Evolutionary conservation across 1,140 invertebrate species (phyloP).

Genomic region (Apis dorsata): DNA sequence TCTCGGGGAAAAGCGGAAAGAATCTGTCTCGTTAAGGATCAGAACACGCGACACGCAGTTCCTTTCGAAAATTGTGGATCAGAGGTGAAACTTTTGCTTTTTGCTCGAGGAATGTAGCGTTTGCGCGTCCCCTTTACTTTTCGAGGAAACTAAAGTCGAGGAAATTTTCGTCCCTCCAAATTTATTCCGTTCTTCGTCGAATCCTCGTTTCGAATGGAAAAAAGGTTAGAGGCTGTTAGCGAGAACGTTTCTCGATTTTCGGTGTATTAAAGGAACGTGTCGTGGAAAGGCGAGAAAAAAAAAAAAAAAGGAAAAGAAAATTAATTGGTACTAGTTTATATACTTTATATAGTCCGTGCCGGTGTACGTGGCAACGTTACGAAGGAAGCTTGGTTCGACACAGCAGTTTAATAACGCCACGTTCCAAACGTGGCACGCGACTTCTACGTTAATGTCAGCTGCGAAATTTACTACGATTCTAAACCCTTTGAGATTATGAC

Average conservation of each 20-base stretch:
- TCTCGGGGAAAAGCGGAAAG: slow-evolving; percentile 29
- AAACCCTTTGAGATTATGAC: slow-evolving; percentile 48
- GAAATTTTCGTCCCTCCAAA: neutral
- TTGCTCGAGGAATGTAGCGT: neutral
- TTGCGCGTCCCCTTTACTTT: neutral
- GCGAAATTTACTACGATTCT: slow-evolving; percentile 46
- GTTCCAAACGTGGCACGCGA: slow-evolving; percentile 41
- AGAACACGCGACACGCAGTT: neutral
- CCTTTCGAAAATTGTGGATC: neutral
- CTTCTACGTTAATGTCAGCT: slow-evolving; percentile 49
- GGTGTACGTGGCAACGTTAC: neutral
- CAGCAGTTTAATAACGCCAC: slow-evolving; percentile 22
- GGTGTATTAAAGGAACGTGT: neutral
- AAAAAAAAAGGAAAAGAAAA: neutral
- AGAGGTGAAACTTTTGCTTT: neutral
- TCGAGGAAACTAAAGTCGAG: no score
- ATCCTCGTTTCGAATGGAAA: neutral
- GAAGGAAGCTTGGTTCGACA: slow-evolving; percentile 32
- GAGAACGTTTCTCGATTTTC: no score
- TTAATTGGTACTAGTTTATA: slow-evolving; percentile 16
- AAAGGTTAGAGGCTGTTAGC: neutral
- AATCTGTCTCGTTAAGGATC: slow-evolving; percentile 38
- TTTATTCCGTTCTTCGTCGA: neutral
- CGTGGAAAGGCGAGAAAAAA: neutral
- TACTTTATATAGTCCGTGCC: no score